These are phyloP conservation scores for Epinotia nisella DNA, from an alignment of 2,888 invertebrate genomes.

Conservation along the genomic window DNA sequence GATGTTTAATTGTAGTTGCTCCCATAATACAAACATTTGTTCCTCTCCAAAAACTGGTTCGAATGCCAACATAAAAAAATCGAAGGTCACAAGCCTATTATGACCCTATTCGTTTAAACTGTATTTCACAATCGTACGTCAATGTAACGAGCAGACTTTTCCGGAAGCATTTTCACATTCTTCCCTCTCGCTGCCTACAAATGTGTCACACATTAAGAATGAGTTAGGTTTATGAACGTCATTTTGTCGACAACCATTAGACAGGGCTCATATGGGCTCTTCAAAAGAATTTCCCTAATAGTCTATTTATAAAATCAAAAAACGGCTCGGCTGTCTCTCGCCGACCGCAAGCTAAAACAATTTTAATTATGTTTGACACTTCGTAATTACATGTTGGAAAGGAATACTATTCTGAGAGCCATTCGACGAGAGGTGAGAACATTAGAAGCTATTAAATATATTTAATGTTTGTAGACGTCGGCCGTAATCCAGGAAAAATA, in stretches of 20 bases:
- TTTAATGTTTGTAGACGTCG: constrained; percentile 52
- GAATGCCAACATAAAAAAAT: too few species aligned
- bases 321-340: constrained; percentile 59
- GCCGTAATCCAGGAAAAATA: constrained; percentile 52
- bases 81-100: too few species aligned
- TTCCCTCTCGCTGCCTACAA: constrained; percentile 56
- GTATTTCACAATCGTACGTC: constrained; percentile 76
- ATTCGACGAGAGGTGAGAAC: constrained; percentile 54
- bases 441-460: constrained; percentile 59
- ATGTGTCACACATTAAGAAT: constrained; percentile 44
- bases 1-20: too few species aligned
- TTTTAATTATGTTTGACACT: constrained; percentile 76
- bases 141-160: constrained; percentile 73
- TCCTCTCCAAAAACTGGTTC: too few species aligned
- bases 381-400: constrained; percentile 68
- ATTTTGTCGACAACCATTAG: constrained; percentile 41
- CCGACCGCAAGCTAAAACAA: constrained; percentile 64
- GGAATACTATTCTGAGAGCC: constrained; percentile 50
- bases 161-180: constrained; percentile 71
- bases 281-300: constrained; percentile 29
- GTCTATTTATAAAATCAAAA: constrained; percentile 37
- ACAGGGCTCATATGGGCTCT: constrained; percentile 31
- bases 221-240: constrained; percentile 44
- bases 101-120: constrained; percentile 36
- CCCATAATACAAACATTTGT: too few species aligned